These are phyloP conservation scores for Heliconius hewitsoni DNA, from an alignment of 1,140 invertebrate genomes.

Conservation along the genomic window DNA sequence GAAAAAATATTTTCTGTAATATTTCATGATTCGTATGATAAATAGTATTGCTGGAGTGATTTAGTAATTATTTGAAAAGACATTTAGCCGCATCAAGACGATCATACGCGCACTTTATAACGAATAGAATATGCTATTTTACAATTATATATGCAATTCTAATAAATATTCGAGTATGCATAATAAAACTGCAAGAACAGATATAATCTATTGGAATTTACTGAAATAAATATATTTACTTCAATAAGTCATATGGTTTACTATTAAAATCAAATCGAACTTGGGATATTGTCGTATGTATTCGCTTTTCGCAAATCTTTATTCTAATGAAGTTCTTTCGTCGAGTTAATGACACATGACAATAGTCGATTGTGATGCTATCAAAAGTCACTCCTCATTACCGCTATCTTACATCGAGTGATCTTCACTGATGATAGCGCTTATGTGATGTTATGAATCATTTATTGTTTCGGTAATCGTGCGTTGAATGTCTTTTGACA, in stretches of 20 bases:
- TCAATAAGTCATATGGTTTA: too few relatives aligned
- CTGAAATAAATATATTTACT: not conserved
- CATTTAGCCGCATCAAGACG: too few relatives aligned
- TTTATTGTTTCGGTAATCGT: constrained; percentile 58
- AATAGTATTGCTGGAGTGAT: too few relatives aligned
- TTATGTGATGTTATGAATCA: constrained; percentile 55
- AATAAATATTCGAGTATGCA: too few relatives aligned
- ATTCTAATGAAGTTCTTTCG: constrained; percentile 19
- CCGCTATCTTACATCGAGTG: constrained; percentile 43
- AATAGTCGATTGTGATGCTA: constrained; percentile 61
- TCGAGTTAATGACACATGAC: constrained; percentile 46
- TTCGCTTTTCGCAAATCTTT: constrained; percentile 5
- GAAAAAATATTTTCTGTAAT: too few relatives aligned
- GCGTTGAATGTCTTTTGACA: constrained; percentile 57
- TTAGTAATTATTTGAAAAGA: too few relatives aligned
- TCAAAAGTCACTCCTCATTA: constrained; percentile 51
- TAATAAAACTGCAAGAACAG: too few relatives aligned
- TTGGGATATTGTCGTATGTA: not conserved
- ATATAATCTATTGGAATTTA: too few relatives aligned
- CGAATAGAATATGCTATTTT: too few relatives aligned
- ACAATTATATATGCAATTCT: too few relatives aligned
- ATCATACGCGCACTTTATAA: too few relatives aligned
- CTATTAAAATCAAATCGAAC: not conserved
- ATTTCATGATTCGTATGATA: too few relatives aligned
- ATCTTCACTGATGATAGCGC: constrained; percentile 51